These are phyloP conservation scores for Eublepharis macularius DNA, from an alignment of 2,113 vertebrate species.

Conservation along the genomic window DNA sequence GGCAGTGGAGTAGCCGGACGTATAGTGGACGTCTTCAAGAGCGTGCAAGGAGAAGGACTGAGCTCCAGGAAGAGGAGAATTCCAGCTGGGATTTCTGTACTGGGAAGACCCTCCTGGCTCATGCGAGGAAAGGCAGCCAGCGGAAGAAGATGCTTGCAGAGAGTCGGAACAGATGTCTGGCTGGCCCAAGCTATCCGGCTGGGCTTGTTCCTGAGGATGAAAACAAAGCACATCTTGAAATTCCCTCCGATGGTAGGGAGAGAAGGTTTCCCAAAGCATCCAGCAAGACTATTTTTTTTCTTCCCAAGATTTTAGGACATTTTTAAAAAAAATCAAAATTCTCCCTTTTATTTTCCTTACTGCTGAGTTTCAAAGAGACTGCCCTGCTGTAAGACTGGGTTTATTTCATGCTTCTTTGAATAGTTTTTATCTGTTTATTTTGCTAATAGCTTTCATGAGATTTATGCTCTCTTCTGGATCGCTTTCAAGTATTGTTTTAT, in stretches of 20 bases:
- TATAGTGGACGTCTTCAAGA: constrained; percentile 85
- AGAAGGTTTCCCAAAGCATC: too few species aligned
- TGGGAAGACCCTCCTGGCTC: constrained; percentile 74
- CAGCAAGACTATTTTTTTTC: too few species aligned
- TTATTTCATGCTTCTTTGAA: too few species aligned
- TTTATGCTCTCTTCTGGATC: too few species aligned
- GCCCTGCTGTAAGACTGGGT: too few species aligned
- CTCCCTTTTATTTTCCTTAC: accelerated
- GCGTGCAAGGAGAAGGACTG: constrained; percentile 85
- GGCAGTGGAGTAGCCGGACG: constrained; percentile 72
- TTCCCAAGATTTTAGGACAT: too few species aligned
- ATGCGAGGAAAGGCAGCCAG: constrained; percentile 75
- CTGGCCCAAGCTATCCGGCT: constrained; percentile 77
- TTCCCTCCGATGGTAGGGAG: too few species aligned
- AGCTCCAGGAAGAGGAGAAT: constrained; percentile 62
- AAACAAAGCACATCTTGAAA: background rate
- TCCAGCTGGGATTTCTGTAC: constrained; percentile 78
- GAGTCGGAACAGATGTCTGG: constrained; percentile 76
- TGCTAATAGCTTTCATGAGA: too few species aligned
- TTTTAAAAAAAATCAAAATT: too few species aligned
- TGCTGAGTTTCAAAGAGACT: too few species aligned
- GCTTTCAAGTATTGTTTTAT: too few species aligned
- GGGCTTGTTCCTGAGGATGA: constrained; percentile 79
- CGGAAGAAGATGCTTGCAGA: constrained; percentile 68
- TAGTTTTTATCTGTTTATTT: too few species aligned